Conservation (phyloP, 2,888 invertebrate species). For the Schizaphis graminum region DNA sequence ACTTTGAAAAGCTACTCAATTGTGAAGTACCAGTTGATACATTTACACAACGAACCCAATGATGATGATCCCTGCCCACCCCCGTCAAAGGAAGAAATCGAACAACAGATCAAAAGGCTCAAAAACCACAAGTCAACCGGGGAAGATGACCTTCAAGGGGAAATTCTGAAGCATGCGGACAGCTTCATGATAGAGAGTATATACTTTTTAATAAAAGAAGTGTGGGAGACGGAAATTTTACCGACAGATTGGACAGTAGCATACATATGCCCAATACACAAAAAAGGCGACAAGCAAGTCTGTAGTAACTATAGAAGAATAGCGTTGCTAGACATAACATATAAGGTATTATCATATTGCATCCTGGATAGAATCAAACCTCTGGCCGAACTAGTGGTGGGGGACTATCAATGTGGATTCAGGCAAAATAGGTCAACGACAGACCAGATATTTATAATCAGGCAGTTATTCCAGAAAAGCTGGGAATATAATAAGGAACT, state of each 20-base stretch:
- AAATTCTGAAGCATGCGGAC: neutral
- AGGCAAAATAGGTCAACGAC: constrained; percentile 17
- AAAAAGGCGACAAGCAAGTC: no score
- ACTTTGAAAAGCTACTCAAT: neutral
- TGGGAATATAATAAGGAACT: constrained; percentile 30
- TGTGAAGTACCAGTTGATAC: neutral
- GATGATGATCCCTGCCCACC: neutral
- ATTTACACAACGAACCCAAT: neutral
- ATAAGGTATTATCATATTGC: constrained; percentile 34
- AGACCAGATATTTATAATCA: constrained; percentile 3
- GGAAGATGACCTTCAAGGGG: constrained; percentile 20
- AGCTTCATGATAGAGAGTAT: constrained; percentile 36
- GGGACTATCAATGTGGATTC: constrained; percentile 31
- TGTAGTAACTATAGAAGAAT: no score
- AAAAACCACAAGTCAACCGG: constrained; percentile 26
- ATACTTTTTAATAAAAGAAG: no score
- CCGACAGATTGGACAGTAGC: no score
- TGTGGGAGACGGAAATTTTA: no score
- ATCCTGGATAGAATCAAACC: constrained; percentile 5
- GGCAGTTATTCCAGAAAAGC: constrained; percentile 15
- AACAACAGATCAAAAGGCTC: constrained; percentile 34
- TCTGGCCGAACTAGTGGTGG: neutral
- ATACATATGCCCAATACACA: no score
- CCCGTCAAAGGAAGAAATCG: constrained; percentile 21
- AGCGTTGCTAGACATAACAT: constrained; percentile 22